A percentile compares a stretch with the other conserved stretches of the same genome.
phyloP scores from a whole-genome alignment of 2,888 invertebrate species.

The Anagyrus pseudococci region DNA sequence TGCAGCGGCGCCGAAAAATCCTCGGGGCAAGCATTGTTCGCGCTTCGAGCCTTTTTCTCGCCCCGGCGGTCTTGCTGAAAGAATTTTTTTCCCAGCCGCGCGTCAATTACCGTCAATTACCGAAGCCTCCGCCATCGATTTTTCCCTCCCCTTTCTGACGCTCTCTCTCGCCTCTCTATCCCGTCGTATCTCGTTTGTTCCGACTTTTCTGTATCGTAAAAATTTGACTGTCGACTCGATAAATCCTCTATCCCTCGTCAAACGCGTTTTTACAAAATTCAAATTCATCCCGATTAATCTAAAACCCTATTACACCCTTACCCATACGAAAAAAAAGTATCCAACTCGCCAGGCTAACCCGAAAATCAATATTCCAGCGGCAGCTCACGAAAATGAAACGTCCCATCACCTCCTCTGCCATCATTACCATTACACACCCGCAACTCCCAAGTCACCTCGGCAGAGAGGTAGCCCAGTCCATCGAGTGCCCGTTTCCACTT shows the following conservation, averaged over 20 bases:
- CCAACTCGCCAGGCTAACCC: too few relatives aligned
- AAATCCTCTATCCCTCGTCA: too few relatives aligned
- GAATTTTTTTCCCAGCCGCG: not conserved
- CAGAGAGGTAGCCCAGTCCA: not conserved
- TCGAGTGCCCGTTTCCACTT: not conserved
- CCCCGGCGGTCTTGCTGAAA: not conserved
- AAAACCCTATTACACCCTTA: too few relatives aligned
- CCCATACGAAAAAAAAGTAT: too few relatives aligned
- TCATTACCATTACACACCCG: not conserved
- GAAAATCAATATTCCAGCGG: too few relatives aligned
- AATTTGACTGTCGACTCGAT: too few relatives aligned
- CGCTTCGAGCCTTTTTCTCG: not conserved
- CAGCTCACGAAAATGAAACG: too few relatives aligned
- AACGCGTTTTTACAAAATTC: too few relatives aligned
- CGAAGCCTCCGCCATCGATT: not conserved
- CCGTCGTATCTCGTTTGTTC: not conserved
- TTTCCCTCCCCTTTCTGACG: not conserved
- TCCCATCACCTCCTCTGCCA: too few relatives aligned
- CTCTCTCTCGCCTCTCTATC: not conserved
- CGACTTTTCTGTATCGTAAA: not conserved
- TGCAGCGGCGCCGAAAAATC: not conserved
- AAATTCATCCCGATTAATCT: too few relatives aligned
- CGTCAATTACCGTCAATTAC: conserved; percentile 19
- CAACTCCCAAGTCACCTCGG: not conserved
- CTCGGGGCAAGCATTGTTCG: not conserved